Evolutionary conservation across 2,888 invertebrate genomes (phyloP).

Genomic region (Drosophila anomalipes): DNA sequence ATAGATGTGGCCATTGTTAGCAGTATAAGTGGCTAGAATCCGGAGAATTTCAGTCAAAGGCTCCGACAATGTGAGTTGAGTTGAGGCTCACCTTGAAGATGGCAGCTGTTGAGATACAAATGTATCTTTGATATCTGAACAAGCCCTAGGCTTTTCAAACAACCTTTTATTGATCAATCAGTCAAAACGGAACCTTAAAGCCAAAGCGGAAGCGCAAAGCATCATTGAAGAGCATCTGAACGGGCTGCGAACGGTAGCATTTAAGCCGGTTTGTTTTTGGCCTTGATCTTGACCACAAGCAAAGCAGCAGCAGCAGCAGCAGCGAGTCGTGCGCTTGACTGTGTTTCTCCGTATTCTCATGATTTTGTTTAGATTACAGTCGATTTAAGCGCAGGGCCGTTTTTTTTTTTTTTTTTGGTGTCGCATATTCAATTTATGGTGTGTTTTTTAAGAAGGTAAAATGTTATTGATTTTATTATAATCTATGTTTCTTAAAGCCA

Average conservation of each 20-base stretch:
- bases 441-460: slow-evolving; percentile 1
- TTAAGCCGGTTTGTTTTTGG: slow-evolving; percentile 64
- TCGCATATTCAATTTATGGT: slow-evolving; percentile 26
- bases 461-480: background rate
- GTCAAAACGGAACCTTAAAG: slow-evolving; percentile 68
- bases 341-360: slow-evolving; percentile 6
- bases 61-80: slow-evolving; percentile 33
- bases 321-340: slow-evolving; percentile 4
- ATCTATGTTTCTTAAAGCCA: background rate
- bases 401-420: slow-evolving; percentile 18
- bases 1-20: slow-evolving; percentile 44
- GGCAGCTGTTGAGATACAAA: slow-evolving; percentile 30
- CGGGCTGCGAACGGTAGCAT: slow-evolving; percentile 57
- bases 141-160: slow-evolving; percentile 52
- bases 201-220: slow-evolving; percentile 62
- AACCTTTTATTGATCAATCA: slow-evolving; percentile 74
- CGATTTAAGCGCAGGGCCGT: slow-evolving; percentile 53
- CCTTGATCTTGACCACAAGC: slow-evolving; percentile 82
- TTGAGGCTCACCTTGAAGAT: slow-evolving; percentile 67
- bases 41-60: slow-evolving; percentile 19
- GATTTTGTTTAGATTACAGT: slow-evolving; percentile 16
- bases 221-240: slow-evolving; percentile 56
- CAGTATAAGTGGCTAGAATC: slow-evolving; percentile 26
- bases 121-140: slow-evolving; percentile 6
- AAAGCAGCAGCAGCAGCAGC: slow-evolving; percentile 9